Evolutionary conservation across 1,140 invertebrate genomes (phyloP).

Genomic region (Psilanteris sp.): DNA sequence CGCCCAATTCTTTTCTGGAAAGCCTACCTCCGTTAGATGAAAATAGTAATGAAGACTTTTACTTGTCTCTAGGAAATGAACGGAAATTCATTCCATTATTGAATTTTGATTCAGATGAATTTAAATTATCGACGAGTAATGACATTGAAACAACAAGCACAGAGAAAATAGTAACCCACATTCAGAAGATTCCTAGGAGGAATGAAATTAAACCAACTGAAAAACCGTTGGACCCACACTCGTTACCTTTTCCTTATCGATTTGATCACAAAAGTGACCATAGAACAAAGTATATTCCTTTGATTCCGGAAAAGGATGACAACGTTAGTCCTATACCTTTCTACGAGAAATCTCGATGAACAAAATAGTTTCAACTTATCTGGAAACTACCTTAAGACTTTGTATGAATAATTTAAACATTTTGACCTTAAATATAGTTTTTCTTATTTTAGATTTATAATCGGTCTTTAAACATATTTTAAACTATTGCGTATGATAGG

Average conservation of each 20-base stretch:
- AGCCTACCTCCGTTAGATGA: conserved; percentile 11
- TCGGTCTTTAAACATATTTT: background rate
- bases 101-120: conserved; percentile 45
- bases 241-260: conserved; percentile 74
- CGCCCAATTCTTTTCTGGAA: background rate
- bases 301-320: conserved; percentile 74
- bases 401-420: conserved; percentile 4
- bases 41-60: conserved; percentile 21
- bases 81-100: conserved; percentile 74
- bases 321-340: conserved; percentile 55
- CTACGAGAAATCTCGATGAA: conserved; percentile 42
- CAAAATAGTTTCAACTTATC: background rate
- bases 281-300: conserved; percentile 76
- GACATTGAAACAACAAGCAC: conserved; percentile 20
- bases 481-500: background rate
- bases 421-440: conserved; percentile 13
- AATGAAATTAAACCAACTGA: conserved; percentile 38
- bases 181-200: conserved; percentile 71
- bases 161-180: conserved; percentile 65
- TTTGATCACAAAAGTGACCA: conserved; percentile 76
- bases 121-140: conserved; percentile 40
- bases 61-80: conserved; percentile 39
- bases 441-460: conserved; percentile 13
- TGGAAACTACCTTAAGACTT: no score
- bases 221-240: conserved; percentile 29